Percentiles rank a stretch among this genome's conserved stretches.
phyloP scores from a whole-genome alignment of 2,888 invertebrate species.

The Lithophane semibrunnea region DNA sequence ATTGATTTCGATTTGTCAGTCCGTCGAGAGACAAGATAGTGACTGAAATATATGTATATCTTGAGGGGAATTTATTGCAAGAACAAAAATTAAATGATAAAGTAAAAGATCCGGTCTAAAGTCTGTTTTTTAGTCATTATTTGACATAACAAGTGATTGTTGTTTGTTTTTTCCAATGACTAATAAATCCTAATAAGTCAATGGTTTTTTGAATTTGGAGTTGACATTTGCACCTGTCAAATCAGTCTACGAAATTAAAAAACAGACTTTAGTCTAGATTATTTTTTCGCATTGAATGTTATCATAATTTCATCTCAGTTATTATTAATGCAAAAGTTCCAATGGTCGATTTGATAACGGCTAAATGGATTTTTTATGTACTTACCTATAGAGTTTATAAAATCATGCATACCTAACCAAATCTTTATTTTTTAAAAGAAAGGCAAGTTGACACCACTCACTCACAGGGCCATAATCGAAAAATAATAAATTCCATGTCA shows the following conservation, averaged over 20 bases:
- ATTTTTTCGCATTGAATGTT: constrained; percentile 1
- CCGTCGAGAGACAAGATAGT: constrained; percentile 30
- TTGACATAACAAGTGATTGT: too few relatives aligned
- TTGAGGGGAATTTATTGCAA: constrained; percentile 5
- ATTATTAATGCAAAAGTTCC: not conserved
- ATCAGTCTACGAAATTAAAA: too few relatives aligned
- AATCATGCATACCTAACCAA: not conserved
- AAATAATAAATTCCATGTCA: not conserved
- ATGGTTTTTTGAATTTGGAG: too few relatives aligned
- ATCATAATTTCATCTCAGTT: constrained; percentile 10
- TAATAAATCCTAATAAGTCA: too few relatives aligned
- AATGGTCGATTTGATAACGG: constrained; percentile 8
- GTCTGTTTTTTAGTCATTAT: too few relatives aligned
- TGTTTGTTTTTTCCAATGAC: too few relatives aligned
- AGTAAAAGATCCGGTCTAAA: not conserved
- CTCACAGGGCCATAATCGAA: not conserved
- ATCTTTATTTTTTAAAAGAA: not conserved
- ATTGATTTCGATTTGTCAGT: constrained; percentile 53
- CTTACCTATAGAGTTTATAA: not conserved
- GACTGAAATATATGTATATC: constrained; percentile 20
- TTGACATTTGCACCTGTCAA: too few relatives aligned
- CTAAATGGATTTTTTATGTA: constrained; percentile 2
- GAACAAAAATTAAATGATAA: not conserved
- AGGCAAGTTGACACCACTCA: not conserved
- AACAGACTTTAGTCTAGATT: not conserved